Conservation (phyloP, 2,888 invertebrate species). For the Eretmocerus hayati region DNA sequence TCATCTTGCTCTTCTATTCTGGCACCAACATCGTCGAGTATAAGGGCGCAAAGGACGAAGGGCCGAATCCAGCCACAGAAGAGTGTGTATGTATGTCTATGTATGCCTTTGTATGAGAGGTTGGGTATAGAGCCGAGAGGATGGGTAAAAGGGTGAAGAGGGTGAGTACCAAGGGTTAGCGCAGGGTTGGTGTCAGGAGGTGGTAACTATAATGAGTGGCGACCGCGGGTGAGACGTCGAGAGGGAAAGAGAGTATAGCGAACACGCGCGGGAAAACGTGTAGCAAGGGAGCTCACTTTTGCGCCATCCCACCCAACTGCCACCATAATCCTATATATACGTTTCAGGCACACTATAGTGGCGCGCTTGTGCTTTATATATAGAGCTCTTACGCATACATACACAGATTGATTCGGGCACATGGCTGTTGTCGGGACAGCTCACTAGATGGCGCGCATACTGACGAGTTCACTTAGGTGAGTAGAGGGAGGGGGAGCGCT, state of each 20-base stretch:
- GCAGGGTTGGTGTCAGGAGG: slow-evolving; percentile 23
- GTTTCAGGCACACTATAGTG: too few relatives aligned
- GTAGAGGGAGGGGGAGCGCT: slow-evolving; percentile 19
- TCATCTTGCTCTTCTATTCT: slow-evolving; percentile 13
- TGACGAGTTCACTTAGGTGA: too few relatives aligned
- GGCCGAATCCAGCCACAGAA: slow-evolving; percentile 8
- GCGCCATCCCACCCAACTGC: slow-evolving; percentile 25
- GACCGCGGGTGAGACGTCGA: slow-evolving; percentile 28
- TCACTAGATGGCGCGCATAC: not conserved
- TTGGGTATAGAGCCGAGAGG: slow-evolving; percentile 23
- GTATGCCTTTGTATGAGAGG: too few relatives aligned
- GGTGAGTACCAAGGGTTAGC: slow-evolving; percentile 14
- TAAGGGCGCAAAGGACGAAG: slow-evolving; percentile 17
- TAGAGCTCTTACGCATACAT: too few relatives aligned
- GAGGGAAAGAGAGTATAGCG: slow-evolving; percentile 25
- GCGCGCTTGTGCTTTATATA: too few relatives aligned
- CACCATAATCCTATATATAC: slow-evolving; percentile 19
- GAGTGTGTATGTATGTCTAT: too few relatives aligned
- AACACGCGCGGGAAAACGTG: slow-evolving; percentile 37
- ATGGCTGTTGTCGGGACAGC: slow-evolving; percentile 13
- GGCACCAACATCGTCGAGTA: slow-evolving; percentile 2
- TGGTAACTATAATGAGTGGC: slow-evolving; percentile 40
- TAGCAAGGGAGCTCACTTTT: slow-evolving; percentile 30
- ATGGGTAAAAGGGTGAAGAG: slow-evolving; percentile 12
- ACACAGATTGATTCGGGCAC: slow-evolving; percentile 7